These are phyloP conservation scores for Carassius auratus DNA, from an alignment of 2,113 vertebrate species.

Conservation along the genomic window DNA sequence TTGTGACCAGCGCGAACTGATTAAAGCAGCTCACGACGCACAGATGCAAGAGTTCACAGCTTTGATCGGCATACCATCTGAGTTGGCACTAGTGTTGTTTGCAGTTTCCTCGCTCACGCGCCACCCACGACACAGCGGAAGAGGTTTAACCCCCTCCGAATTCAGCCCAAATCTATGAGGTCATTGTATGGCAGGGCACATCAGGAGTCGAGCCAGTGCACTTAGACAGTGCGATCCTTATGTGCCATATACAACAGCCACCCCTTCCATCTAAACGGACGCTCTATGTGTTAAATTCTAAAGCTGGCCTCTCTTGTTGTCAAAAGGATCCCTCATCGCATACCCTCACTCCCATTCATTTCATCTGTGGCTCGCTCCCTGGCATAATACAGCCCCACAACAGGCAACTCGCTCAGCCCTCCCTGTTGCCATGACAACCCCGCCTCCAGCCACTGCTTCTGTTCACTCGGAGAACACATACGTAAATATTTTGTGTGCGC, in stretches of 20 bases:
- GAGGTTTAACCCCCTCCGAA: constrained; percentile 32
- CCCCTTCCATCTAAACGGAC: constrained; percentile 44
- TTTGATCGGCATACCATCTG: not conserved
- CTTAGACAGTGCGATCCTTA: constrained; percentile 55
- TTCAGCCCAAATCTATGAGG: constrained; percentile 39
- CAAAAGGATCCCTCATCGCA: constrained; percentile 39
- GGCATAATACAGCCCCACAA: constrained; percentile 53
- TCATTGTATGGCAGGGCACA: constrained; percentile 41
- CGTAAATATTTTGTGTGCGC: constrained; percentile 65
- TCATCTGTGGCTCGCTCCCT: constrained; percentile 63
- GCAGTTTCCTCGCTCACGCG: constrained; percentile 26
- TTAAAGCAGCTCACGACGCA: constrained; percentile 3
- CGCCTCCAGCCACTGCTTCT: constrained; percentile 67
- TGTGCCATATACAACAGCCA: constrained; percentile 38
- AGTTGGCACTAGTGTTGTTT: not conserved
- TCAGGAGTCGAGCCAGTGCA: constrained; percentile 24
- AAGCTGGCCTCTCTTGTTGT: constrained; percentile 40
- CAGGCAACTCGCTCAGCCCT: constrained; percentile 66
- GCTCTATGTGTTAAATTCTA: constrained; percentile 55
- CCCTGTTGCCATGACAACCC: constrained; percentile 81
- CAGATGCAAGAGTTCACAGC: constrained; percentile 5
- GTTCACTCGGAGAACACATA: constrained; percentile 57
- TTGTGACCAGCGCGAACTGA: not conserved
- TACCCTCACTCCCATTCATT: constrained; percentile 60
- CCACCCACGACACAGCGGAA: constrained; percentile 15